Base-by-base conservation (phyloP, 2,113 vertebrate species). In the Pseudolaguvia tuberculata region DNA sequence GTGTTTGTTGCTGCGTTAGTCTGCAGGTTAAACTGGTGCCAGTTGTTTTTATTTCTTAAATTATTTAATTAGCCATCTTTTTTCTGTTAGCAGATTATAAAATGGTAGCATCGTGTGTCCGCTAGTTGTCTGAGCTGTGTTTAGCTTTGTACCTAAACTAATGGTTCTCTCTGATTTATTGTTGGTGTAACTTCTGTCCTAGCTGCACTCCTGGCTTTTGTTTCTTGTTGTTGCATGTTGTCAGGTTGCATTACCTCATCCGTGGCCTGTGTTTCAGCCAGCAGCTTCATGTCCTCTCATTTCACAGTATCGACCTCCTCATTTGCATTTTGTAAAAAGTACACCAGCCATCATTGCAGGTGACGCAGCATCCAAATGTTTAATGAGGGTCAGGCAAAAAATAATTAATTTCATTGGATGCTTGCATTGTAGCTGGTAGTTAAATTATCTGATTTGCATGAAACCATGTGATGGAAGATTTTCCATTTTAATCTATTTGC, bases 181-280 rank as follows among this genome's bases (percentile, higher is more conserved):
- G 23, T 35, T 39, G 23, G 25, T 17, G 57, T 56, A 52, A 53
- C 52, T 18, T 50, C 57, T 27, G 8, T 79, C n/a, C 17, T 69
- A 50, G 63, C 51, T 39, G 53, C 53, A 53, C 53, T 25, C 25
- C 42, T 53, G 51, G n/a, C 53, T 63, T 70, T 29, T 3, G 31
- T 42, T 45, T 56, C 27, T 51, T 23, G 11, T 7, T 17, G 42
- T 27, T 17, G 71, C 79, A 74, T 70, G 70, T 14, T 4, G 52
- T 69, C 39, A 3, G 50, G 27, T 52, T 79, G 85, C 85, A 85
- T 86, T 79, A 47, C 6, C 21, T 25, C 58, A 68, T 70, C 69
- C 25, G 65, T 70, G 75, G 58, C 68, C 27, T 76, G n/a, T 27
- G 42, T 23, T 18, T 15, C 51, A 42, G 39, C 13, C 11, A 31